Base-by-base conservation (phyloP, 1,140 invertebrate species). In the Anoplophora glabripennis region DNA sequence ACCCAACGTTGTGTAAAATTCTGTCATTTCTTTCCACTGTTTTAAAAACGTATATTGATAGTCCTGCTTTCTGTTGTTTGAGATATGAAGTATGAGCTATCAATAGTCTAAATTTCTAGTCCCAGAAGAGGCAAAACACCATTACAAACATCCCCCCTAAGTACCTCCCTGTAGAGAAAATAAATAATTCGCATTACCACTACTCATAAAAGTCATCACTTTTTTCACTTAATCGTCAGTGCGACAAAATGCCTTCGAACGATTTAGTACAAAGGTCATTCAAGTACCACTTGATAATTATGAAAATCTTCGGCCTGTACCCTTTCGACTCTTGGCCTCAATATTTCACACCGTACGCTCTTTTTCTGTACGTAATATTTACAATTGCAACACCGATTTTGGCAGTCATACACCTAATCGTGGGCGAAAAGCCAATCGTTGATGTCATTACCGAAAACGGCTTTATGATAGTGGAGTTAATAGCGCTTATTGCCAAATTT, bases 331-430 rank as follows among this genome's bases (percentile, higher is more conserved):
- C 4, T 14, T 52, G 33, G 35, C 38, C 18, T 5, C n/a, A 21
- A 18, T 37, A 36, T 11, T 59, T 41, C 34, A 15, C n/a, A 18
- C 14, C 54, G 9, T 44, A 38, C 15, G 45, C 51, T n/a, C 54
- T 47, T 18, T 9, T 45, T 11, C 11, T 44, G 10, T 59, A 59
- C 21, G 18, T 47, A n/a, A 18, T 54, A 12, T 46, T 44, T 33
- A 54, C 53, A 14, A 41, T 59, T 37, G 51, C 57, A 8, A 40
- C 45, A 8, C 57, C 57, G 8, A 15, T 55, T 10, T 35, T 59
- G 36, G 12, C 42, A 7, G 35, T 35, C 36, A n/a, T 47, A 1
- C 37, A 59, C 21, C 41, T 59, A 10, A 34, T 46, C 12, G 34
- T 59, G 2, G 7, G 35, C 11, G 38, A 34, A 47, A 17, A 11